phyloP scores from a whole-genome alignment of 2,113 vertebrate species.

The Mesocricetus auratus region DNA sequence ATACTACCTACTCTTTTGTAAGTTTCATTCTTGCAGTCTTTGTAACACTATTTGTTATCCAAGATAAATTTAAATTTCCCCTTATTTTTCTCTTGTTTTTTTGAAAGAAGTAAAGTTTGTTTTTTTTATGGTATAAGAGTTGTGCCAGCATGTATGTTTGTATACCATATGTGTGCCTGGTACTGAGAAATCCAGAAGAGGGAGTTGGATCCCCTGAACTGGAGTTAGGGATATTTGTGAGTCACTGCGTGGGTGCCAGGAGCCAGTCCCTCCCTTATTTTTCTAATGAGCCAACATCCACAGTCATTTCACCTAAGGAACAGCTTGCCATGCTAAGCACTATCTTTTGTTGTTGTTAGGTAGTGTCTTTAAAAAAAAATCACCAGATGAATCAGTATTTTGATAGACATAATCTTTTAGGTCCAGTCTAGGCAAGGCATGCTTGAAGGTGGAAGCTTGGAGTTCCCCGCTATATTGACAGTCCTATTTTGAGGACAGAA shows the following conservation, averaged over 20 bases:
- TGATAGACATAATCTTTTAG: conserved; percentile 17
- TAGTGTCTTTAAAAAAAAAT: not conserved
- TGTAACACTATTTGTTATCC: not conserved
- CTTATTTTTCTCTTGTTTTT: not conserved
- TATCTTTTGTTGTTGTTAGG: not conserved
- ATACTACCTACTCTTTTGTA: not conserved
- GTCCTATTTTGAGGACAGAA: not conserved
- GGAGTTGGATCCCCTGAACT: not conserved
- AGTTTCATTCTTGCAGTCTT: not conserved
- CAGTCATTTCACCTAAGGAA: conserved; percentile 30
- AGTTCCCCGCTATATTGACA: not conserved
- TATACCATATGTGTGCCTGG: not conserved
- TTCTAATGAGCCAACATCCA: not conserved
- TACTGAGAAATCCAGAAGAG: not conserved
- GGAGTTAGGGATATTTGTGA: not conserved
- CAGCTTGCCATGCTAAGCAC: not conserved
- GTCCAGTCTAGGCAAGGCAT: not conserved
- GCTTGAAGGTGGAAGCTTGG: not conserved
- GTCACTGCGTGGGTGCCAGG: not conserved
- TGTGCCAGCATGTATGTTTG: not conserved
- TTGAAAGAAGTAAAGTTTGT: not conserved
- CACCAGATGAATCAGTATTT: not conserved
- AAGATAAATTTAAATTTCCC: conserved; percentile 3
- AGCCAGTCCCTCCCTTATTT: not conserved
- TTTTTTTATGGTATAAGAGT: too few species aligned